Conservation (phyloP, 30 jellyfish, hydroid and myxozoan genomes). For the Hydractinia echinata region DNA sequence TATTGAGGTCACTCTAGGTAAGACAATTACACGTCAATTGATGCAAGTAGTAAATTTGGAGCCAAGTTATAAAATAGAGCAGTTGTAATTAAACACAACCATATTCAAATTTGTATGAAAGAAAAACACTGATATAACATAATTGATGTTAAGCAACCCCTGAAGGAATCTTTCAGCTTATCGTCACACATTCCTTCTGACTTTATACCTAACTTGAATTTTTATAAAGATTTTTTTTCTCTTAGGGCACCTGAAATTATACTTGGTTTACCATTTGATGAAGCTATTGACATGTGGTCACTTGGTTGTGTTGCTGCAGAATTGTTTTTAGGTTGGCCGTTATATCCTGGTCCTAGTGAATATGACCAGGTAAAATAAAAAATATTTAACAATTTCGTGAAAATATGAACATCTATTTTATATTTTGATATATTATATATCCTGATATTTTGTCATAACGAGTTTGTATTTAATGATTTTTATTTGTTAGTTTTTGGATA, state of each 20-base stretch:
- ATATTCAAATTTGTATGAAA: background rate
- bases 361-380: conserved; percentile 74
- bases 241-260: conserved; percentile 94
- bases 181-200: background rate
- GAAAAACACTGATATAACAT: background rate
- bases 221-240: background rate
- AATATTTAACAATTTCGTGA: no score
- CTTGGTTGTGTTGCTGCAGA: conserved; percentile 98
- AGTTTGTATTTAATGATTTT: no score
- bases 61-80: no score
- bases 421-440: no score
- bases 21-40: no score
- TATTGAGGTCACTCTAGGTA: no score
- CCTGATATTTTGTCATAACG: no score
- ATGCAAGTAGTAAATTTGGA: no score
- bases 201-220: background rate
- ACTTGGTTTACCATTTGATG: conserved; percentile 95
- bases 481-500: no score
- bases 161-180: background rate
- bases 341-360: conserved; percentile 98
- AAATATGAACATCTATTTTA: no score
- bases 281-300: conserved; percentile 98
- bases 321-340: conserved; percentile 93
- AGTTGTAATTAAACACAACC: no score
- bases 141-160: background rate